These are phyloP conservation scores for Puffinus mauretanicus DNA, from an alignment of 2,113 vertebrate species.

Conservation along the genomic window DNA sequence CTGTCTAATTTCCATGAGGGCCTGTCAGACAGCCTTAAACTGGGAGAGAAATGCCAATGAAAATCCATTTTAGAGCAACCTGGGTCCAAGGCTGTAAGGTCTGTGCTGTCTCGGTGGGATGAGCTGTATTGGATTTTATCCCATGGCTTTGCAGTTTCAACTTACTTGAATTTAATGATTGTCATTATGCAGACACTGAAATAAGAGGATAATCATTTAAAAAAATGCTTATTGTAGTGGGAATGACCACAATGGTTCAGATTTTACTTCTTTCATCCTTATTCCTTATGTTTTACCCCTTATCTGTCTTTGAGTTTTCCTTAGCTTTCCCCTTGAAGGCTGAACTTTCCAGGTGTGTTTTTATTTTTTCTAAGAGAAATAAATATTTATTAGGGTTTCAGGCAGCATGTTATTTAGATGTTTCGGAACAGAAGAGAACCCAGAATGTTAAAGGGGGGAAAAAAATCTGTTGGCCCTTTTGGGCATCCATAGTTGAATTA, in stretches of 20 bases:
- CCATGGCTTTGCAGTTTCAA: not conserved
- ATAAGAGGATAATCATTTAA: not conserved
- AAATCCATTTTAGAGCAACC: not conserved
- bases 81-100: not conserved
- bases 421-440: not conserved
- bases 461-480: not conserved
- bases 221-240: not conserved
- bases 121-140: not conserved
- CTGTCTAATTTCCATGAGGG: not conserved
- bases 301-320: not conserved
- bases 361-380: not conserved
- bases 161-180: not conserved
- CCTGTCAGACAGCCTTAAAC: not conserved
- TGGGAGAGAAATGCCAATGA: not conserved
- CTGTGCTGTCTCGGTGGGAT: not conserved
- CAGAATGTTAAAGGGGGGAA: not conserved
- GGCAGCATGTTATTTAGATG: not conserved
- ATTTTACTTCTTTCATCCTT: not conserved
- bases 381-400: not conserved
- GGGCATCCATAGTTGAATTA: not conserved
- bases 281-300: not conserved
- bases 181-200: not conserved
- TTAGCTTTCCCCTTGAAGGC: not conserved
- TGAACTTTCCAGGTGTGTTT: not conserved
- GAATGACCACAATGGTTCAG: not conserved